Conservation (phyloP, 2,888 invertebrate genomes). For the Sarcophaga caerulescens region DNA sequence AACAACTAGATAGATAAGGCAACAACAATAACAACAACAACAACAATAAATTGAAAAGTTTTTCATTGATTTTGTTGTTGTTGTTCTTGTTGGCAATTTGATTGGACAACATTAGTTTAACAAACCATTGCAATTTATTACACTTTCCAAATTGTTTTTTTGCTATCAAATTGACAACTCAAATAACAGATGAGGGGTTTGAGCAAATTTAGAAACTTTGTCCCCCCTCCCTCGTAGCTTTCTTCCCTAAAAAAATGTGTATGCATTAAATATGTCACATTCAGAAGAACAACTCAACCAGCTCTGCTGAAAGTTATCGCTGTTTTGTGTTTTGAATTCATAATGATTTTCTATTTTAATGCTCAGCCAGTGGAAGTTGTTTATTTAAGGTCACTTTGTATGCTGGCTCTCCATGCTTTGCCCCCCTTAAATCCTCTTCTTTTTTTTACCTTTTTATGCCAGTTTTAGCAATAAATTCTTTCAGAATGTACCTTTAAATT, state of each 20-base stretch:
- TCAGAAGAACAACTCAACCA: conserved; percentile 8
- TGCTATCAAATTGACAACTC: background rate
- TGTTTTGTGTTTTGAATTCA: conserved; percentile 64
- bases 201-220: conserved; percentile 13
- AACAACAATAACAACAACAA: conserved; percentile 35
- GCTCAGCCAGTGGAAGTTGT: conserved; percentile 47
- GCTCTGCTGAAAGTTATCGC: conserved; percentile 58
- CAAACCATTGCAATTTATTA: conserved; percentile 69
- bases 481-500: conserved; percentile 20
- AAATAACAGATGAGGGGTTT: background rate
- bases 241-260: background rate
- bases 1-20: conserved; percentile 34
- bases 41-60: conserved; percentile 14
- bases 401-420: background rate
- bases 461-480: conserved; percentile 49
- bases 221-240: background rate
- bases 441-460: background rate
- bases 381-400: conserved; percentile 54
- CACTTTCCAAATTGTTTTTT: conserved; percentile 38
- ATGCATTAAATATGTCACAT: conserved; percentile 63
- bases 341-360: conserved; percentile 62
- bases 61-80: conserved; percentile 57
- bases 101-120: conserved; percentile 68
- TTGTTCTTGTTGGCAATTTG: conserved; percentile 55
- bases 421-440: background rate